Base-by-base conservation (phyloP, 2,797 vertebrate genomes). In the Sebastes cheni region DNA sequence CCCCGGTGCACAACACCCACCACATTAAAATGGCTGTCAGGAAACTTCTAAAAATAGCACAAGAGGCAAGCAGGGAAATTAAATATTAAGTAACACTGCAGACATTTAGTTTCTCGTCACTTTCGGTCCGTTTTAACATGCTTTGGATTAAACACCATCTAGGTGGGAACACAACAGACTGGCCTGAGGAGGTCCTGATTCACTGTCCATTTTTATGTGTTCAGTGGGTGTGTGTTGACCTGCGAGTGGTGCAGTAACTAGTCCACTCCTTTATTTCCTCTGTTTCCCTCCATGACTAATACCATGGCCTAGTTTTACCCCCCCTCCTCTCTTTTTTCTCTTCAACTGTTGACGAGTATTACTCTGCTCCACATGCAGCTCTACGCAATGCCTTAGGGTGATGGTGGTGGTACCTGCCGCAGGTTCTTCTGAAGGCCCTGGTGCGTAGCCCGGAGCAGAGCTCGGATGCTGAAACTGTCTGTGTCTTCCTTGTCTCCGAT, bases 401-500 rank as follows among this genome's bases (percentile, higher is more conserved):
- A 0, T 12, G 7, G 20, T 96, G 27, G 0, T 7, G 8, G 20
- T 96, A 99, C 98, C 98, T 98, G 97, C 67, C 96, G 97, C 84
- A 99, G 93, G 93, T 99, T 98, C 79, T 96, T 96, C 34, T 96
- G 97, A 72, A 99, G 93, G 59, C 98, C 97, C 89, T 98, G 97
- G 1, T 98, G 97, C 0, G 98, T 99, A 23, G 98, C 98, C 80
- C 96, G 96, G 27, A 99, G 95, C 67, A 99, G 94, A 0, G 98
- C 98, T 80, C 96, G 92, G 90, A 99, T 98, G n/a, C 98, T 99
- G 94, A 99, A 99, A 92, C 97, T 98, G 94, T 99, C 98, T 0
- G 96, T 95, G 66, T 99, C 98, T 91, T 99, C 98, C 86, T 98
- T 99, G 94, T 99, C 98, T 77, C 97, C 96, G 20, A 99, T 98